Conservation (phyloP, 2,113 vertebrate genomes). For the Gobio gobio region DNA sequence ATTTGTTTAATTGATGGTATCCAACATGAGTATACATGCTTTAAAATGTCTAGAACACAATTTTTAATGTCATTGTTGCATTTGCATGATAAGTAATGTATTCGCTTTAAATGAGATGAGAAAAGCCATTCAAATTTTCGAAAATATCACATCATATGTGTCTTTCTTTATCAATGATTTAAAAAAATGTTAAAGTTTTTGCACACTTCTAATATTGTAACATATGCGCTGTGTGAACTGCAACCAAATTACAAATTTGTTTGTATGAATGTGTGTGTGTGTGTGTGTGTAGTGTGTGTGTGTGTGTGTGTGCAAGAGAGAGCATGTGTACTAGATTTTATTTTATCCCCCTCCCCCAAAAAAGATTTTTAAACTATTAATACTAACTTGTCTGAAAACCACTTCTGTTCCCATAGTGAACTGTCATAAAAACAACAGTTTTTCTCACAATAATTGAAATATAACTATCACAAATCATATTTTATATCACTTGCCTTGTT, state of each 20-base stretch:
- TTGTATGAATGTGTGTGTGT: background rate
- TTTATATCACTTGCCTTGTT: background rate
- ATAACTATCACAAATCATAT: background rate
- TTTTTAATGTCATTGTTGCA: constrained; percentile 40
- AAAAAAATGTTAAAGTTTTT: constrained; percentile 24
- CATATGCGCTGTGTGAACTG: constrained; percentile 5
- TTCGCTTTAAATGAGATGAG: background rate
- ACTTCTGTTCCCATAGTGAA: constrained; percentile 24
- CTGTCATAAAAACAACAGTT: background rate
- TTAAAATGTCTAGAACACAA: constrained; percentile 32
- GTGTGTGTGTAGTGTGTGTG: background rate
- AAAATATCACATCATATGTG: background rate
- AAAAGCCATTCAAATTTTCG: background rate
- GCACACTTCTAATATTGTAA: constrained; percentile 37
- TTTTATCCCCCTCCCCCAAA: background rate
- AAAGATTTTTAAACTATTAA: background rate
- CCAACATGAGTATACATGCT: constrained; percentile 6
- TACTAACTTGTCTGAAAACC: constrained; percentile 40
- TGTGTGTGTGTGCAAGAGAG: background rate
- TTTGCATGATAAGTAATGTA: constrained; percentile 37
- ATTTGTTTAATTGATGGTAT: constrained; percentile 27
- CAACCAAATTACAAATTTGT: constrained; percentile 3
- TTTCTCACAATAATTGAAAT: background rate
- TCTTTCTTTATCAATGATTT: constrained; percentile 9
- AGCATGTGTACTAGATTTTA: background rate